These are phyloP conservation scores for Drosophila sordidapex DNA, from an alignment of 2,888 invertebrate species.

Conservation along the genomic window DNA sequence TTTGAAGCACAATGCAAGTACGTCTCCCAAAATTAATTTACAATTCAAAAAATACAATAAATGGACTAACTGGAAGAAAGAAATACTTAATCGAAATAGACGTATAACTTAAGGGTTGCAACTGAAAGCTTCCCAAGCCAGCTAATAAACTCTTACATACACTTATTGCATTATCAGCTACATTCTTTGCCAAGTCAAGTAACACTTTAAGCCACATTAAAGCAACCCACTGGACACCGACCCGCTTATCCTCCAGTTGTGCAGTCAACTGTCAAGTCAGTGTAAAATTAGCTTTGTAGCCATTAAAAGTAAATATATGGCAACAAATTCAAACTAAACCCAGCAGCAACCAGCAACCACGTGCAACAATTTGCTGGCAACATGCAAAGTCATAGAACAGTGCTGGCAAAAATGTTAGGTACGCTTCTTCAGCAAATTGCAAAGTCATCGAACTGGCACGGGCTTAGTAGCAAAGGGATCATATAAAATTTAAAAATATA, in stretches of 20 bases:
- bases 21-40: constrained; percentile 56
- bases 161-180: neutral
- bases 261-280: constrained; percentile 71
- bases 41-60: constrained; percentile 34
- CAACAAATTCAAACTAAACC: constrained; percentile 38
- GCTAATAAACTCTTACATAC: neutral
- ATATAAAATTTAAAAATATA: too few relatives aligned
- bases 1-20: constrained; percentile 44
- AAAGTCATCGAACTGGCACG: constrained; percentile 10
- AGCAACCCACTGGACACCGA: neutral
- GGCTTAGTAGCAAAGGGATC: constrained; percentile 4
- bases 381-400: constrained; percentile 66
- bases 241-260: constrained; percentile 3
- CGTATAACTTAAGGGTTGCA: neutral
- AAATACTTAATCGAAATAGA: constrained; percentile 3
- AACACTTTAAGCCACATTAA: constrained; percentile 31
- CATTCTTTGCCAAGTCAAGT: constrained; percentile 3
- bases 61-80: constrained; percentile 7
- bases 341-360: constrained; percentile 36
- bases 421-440: constrained; percentile 8
- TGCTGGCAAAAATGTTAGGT: constrained; percentile 42
- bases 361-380: constrained; percentile 66
- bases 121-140: neutral
- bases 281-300: constrained; percentile 71
- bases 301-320: constrained; percentile 50